phyloP scores from a whole-genome alignment of 2,888 invertebrate species.

The Lysandra bellargus region DNA sequence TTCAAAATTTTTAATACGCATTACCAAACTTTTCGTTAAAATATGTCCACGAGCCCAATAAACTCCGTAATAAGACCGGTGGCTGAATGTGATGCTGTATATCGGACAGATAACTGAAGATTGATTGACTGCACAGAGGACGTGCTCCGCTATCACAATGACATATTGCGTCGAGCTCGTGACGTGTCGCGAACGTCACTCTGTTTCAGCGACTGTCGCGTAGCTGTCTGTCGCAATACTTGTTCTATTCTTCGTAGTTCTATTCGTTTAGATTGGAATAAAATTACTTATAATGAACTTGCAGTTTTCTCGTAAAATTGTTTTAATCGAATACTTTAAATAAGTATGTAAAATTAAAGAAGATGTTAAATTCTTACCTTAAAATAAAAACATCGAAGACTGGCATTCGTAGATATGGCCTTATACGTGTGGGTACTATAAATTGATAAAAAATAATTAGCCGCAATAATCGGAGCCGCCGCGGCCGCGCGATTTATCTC shows the following conservation, averaged over 20 bases:
- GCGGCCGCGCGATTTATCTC: slow-evolving; percentile 28
- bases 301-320: not conserved
- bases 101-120: not conserved
- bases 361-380: not conserved
- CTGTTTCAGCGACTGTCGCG: not conserved
- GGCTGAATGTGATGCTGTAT: not conserved
- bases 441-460: slow-evolving; percentile 31
- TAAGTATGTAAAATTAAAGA: not conserved
- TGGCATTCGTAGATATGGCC: not conserved
- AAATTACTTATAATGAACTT: not conserved
- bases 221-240: not conserved
- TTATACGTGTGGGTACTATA: slow-evolving; percentile 11
- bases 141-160: not conserved
- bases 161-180: slow-evolving; percentile 6
- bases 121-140: slow-evolving; percentile 14
- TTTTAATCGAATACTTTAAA: not conserved
- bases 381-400: slow-evolving; percentile 1
- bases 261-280: not conserved
- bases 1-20: not conserved
- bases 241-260: no score
- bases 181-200: not conserved
- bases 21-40: not conserved
- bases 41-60: not conserved
- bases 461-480: not conserved
- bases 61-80: not conserved